phyloP scores from a whole-genome alignment of 2,113 vertebrate genomes.

The Bubalus kerabau region DNA sequence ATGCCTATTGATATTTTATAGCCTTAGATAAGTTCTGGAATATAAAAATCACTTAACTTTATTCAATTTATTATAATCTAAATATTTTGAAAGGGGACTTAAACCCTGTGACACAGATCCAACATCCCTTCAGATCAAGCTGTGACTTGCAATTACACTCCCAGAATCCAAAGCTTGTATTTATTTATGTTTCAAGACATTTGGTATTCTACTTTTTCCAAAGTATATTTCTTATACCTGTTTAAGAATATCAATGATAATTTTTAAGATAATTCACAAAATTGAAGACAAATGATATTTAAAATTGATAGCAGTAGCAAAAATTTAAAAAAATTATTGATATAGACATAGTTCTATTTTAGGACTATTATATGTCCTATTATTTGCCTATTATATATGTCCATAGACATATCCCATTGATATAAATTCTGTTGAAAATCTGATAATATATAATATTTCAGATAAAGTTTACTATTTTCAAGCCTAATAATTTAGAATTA shows the following conservation, averaged over 20 bases:
- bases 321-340: not conserved
- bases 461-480: not conserved
- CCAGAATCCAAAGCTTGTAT: not conserved
- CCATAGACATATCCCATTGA: not conserved
- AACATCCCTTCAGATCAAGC: not conserved
- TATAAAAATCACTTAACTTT: not conserved
- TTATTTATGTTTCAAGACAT: not conserved
- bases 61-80: not conserved
- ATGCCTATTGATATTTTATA: not conserved
- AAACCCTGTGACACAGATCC: rapidly evolving
- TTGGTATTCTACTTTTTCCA: not conserved
- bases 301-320: not conserved
- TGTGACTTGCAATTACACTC: not conserved
- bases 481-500: not conserved
- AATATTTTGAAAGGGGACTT: not conserved
- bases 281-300: not conserved
- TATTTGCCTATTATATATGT: too few relatives aligned
- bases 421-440: not conserved
- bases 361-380: too few relatives aligned
- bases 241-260: not conserved
- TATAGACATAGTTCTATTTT: not conserved
- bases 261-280: not conserved
- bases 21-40: not conserved
- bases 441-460: not conserved
- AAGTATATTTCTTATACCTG: not conserved